phyloP scores from a whole-genome alignment of 1,140 invertebrate species.

The Drosophila parabipectinata region DNA sequence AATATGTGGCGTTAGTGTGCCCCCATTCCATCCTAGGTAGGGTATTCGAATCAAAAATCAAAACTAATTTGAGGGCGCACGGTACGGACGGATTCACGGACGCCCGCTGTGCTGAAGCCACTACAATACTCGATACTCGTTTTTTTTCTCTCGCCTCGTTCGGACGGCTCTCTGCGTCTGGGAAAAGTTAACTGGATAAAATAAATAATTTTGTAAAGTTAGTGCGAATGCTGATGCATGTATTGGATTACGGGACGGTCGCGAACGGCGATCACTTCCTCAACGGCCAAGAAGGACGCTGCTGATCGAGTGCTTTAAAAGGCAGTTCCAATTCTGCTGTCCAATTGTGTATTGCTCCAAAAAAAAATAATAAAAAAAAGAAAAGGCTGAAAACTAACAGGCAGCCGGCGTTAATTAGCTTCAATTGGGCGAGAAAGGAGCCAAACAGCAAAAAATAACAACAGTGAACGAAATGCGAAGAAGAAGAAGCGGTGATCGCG shows the following conservation, averaged over 20 bases:
- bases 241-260: background rate
- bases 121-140: background rate
- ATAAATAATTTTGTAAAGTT: background rate
- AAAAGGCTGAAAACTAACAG: background rate
- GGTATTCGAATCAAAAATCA: background rate
- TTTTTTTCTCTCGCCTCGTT: background rate
- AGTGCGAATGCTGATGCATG: background rate
- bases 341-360: background rate
- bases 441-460: constrained; percentile 37
- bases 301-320: background rate
- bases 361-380: background rate
- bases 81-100: background rate
- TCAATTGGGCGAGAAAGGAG: constrained; percentile 64
- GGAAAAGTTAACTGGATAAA: background rate
- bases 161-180: background rate
- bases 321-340: background rate
- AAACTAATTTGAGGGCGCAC: background rate
- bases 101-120: background rate
- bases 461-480: constrained; percentile 51
- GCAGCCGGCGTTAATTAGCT: constrained; percentile 57
- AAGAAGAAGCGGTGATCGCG: constrained; percentile 46
- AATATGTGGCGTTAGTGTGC: no score
- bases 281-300: background rate
- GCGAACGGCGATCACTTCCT: background rate
- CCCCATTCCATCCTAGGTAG: no score